A percentile compares a stretch with the other conserved stretches of the same genome.
Conservation (phyloP, 2,113 vertebrate species). For the Anser brachyrhynchus region DNA sequence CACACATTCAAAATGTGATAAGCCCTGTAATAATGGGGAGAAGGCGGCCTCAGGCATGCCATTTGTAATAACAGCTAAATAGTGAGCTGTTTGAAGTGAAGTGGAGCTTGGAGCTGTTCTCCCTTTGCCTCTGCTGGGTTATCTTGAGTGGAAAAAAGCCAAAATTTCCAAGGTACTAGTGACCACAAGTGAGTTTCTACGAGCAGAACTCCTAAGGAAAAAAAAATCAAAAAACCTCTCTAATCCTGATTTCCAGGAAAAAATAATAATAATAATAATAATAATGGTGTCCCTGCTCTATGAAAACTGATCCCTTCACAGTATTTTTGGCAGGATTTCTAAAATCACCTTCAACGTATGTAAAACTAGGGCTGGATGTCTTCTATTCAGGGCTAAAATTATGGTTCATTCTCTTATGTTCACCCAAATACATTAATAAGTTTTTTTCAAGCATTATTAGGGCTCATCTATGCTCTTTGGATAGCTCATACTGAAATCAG, state of each 20-base stretch:
- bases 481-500: neutral
- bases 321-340: neutral
- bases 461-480: neutral
- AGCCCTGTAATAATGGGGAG: neutral
- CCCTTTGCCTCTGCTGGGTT: neutral
- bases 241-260: neutral
- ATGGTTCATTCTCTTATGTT: neutral
- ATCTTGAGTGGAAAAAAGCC: neutral
- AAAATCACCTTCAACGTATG: neutral
- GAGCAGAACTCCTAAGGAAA: neutral
- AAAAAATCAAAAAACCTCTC: neutral
- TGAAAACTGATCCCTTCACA: neutral
- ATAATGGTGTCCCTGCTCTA: neutral
- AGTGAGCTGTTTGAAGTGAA: neutral
- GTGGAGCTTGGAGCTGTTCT: neutral
- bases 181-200: neutral
- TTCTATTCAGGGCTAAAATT: neutral
- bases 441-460: neutral
- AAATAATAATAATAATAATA: neutral
- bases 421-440: neutral
- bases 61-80: neutral
- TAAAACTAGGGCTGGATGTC: neutral
- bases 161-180: neutral
- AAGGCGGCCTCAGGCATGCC: neutral
- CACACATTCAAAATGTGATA: neutral